Percentiles rank a stretch among this genome's conserved stretches.
Evolutionary conservation across 1,140 invertebrate genomes (phyloP).

Genomic region (Drosophila lacteicornis): DNA sequence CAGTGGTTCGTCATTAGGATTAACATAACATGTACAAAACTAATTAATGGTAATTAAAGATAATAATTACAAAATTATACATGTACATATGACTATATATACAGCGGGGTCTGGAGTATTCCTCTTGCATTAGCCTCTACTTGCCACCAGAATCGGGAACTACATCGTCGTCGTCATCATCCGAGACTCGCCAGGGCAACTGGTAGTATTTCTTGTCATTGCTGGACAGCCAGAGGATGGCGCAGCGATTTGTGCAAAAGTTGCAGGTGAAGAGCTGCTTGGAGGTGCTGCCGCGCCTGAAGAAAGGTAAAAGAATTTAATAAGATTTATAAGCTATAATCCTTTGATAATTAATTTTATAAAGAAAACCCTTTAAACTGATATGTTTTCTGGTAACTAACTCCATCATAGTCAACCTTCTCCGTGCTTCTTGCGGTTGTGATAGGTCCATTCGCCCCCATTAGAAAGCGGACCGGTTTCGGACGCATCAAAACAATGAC

Average conservation of each 20-base stretch:
- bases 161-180: conserved; percentile 51
- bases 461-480: conserved; percentile 40
- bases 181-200: conserved; percentile 69
- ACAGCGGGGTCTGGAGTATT: conserved; percentile 5
- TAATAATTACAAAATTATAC: conserved; percentile 58
- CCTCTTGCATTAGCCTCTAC: neutral
- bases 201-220: conserved; percentile 78
- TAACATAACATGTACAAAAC: conserved; percentile 65
- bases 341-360: too few species aligned
- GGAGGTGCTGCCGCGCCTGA: conserved; percentile 73
- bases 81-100: conserved; percentile 51
- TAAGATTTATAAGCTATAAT: too few species aligned
- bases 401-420: neutral
- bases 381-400: too few species aligned
- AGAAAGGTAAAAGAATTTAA: neutral
- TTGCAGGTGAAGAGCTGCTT: conserved; percentile 81
- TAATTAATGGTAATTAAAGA: conserved; percentile 54
- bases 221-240: conserved; percentile 59
- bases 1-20: conserved; percentile 46
- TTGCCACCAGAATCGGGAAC: conserved; percentile 11
- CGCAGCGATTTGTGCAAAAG: conserved; percentile 75
- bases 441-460: conserved; percentile 33
- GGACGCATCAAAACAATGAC: conserved; percentile 29
- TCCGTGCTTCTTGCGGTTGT: conserved; percentile 49
- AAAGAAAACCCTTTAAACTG: too few species aligned